Conservation (phyloP, 2,797 vertebrate species). For the Sphenodon punctatus region DNA sequence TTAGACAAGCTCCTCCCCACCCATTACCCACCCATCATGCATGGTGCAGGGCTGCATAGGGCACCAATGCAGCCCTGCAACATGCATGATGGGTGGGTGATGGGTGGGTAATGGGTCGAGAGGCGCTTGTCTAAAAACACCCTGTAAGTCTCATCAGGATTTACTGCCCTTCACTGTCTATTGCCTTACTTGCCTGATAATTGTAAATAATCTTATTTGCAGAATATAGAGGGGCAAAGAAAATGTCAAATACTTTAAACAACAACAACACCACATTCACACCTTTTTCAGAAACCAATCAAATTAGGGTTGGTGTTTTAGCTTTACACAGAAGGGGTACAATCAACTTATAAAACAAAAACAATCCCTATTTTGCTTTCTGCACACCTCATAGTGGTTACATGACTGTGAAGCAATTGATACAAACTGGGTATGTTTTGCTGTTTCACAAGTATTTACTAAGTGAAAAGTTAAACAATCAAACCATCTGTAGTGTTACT, state of each 20-base stretch:
- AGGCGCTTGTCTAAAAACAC: too few species aligned
- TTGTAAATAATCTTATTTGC: slow-evolving; percentile 70
- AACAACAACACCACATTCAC: slow-evolving; percentile 71
- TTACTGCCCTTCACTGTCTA: slow-evolving; percentile 72
- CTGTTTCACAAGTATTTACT: slow-evolving; percentile 75
- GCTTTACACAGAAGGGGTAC: slow-evolving; percentile 76
- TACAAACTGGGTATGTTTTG: slow-evolving; percentile 75
- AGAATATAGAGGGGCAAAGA: slow-evolving; percentile 61
- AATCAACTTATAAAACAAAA: slow-evolving; percentile 71
- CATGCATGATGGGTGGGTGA: too few species aligned
- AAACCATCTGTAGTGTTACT: slow-evolving; percentile 73
- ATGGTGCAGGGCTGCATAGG: too few species aligned
- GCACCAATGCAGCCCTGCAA: too few species aligned
- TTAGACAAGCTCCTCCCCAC: too few species aligned
- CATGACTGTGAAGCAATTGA: slow-evolving; percentile 73
- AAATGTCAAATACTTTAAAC: slow-evolving; percentile 61
- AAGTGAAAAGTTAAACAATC: slow-evolving; percentile 80
- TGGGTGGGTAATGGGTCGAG: too few species aligned
- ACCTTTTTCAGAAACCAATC: slow-evolving; percentile 72
- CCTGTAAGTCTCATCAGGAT: slow-evolving; percentile 69
- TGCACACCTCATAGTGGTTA: slow-evolving; percentile 71
- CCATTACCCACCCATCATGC: too few species aligned
- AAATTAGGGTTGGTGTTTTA: slow-evolving; percentile 74
- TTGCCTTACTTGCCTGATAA: slow-evolving; percentile 72
- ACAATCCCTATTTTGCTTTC: slow-evolving; percentile 71